phyloP scores from a whole-genome alignment of 2,888 invertebrate species.

The Eilema caniola region DNA sequence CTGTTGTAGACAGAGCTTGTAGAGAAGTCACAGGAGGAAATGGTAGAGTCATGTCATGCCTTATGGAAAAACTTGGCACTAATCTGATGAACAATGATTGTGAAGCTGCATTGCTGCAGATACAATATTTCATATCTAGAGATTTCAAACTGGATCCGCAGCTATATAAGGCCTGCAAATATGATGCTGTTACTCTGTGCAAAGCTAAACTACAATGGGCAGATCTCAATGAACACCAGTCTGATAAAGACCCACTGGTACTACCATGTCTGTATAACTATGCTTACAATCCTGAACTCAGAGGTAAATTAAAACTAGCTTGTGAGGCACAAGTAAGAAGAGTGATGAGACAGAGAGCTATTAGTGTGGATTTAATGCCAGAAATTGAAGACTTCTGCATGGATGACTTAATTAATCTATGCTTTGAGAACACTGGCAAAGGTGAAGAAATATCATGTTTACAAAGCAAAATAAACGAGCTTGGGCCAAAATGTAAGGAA shows the following conservation, averaged over 20 bases:
- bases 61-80: slow-evolving; percentile 96
- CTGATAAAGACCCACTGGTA: slow-evolving; percentile 93
- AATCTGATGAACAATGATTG: slow-evolving; percentile 95
- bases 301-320: slow-evolving; percentile 84
- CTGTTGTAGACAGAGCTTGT: slow-evolving; percentile 93
- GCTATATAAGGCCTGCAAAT: slow-evolving; percentile 94
- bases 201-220: slow-evolving; percentile 93
- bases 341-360: slow-evolving; percentile 97
- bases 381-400: slow-evolving; percentile 97
- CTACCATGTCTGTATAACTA: slow-evolving; percentile 96
- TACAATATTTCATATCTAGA: slow-evolving; percentile 98
- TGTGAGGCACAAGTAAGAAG: slow-evolving; percentile 94
- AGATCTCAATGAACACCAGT: slow-evolving; percentile 88
- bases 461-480: slow-evolving; percentile 93
- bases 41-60: slow-evolving; percentile 95
- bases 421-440: slow-evolving; percentile 94
- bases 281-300: slow-evolving; percentile 86
- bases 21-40: slow-evolving; percentile 91
- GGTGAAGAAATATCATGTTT: slow-evolving; percentile 97
- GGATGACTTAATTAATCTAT: slow-evolving; percentile 93
- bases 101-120: slow-evolving; percentile 96
- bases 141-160: slow-evolving; percentile 97
- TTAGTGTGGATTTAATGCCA: slow-evolving; percentile 97
- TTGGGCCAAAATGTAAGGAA: slow-evolving; percentile 90
- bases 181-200: slow-evolving; percentile 94